Conservation (phyloP, 2,888 invertebrate genomes). For the Sphaerophoria taeniata region DNA sequence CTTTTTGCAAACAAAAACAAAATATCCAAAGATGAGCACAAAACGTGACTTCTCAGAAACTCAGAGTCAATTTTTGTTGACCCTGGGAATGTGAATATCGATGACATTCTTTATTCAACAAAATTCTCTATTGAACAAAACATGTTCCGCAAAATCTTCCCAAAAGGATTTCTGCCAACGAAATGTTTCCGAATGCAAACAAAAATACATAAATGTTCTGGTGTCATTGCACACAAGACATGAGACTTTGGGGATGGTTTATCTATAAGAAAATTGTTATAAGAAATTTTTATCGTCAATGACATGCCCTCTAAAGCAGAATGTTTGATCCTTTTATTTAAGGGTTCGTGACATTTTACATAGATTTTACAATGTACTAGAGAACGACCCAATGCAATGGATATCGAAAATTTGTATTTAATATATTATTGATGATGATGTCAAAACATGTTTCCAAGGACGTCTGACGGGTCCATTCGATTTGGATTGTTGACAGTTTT, state of each 20-base stretch:
- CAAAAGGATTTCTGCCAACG: too few species aligned
- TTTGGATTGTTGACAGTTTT: too few species aligned
- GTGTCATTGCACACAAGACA: background rate
- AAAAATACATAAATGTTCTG: background rate
- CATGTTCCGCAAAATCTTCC: too few species aligned
- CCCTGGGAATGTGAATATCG: too few species aligned
- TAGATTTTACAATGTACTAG: background rate
- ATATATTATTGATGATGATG: background rate
- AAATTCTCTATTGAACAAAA: too few species aligned
- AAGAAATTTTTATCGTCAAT: too few species aligned
- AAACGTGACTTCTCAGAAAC: conserved; percentile 6
- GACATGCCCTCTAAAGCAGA: too few species aligned
- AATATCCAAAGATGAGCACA: background rate
- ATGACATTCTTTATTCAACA: too few species aligned
- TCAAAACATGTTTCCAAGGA: background rate
- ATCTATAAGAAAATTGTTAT: background rate
- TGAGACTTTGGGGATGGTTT: background rate
- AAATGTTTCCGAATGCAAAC: too few species aligned
- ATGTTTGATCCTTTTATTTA: background rate
- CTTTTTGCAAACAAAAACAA: background rate
- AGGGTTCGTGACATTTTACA: background rate
- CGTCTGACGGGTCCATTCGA: too few species aligned
- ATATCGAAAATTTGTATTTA: background rate
- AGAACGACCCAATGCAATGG: background rate
- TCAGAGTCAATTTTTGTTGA: conserved; percentile 7